These are phyloP conservation scores for Porites evermanni DNA, from an alignment of 92 coral and sea anemone species.

Conservation along the genomic window DNA sequence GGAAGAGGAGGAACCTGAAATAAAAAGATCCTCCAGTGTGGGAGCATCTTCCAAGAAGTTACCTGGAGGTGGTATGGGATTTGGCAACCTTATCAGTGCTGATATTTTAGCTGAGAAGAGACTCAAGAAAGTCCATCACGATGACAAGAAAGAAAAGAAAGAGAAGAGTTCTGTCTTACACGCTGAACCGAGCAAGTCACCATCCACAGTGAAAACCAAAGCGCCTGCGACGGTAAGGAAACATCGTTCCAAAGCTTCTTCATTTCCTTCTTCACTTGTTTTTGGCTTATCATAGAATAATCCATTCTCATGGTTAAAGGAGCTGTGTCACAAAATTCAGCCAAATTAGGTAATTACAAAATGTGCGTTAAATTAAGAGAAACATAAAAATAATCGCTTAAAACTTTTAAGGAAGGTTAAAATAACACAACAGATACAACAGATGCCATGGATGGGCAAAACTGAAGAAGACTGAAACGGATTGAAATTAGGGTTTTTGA, in stretches of 20 bases:
- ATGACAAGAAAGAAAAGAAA: constrained; percentile 54
- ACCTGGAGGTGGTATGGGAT: constrained; percentile 87
- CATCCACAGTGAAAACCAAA: constrained; percentile 51
- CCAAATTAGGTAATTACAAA: too few relatives aligned
- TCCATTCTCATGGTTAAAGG: too few relatives aligned
- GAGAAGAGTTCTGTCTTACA: constrained; percentile 5
- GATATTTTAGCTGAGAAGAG: constrained; percentile 76
- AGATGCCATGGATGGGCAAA: too few relatives aligned
- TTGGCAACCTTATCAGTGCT: constrained; percentile 78
- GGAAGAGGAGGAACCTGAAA: constrained; percentile 32
- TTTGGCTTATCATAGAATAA: background rate
- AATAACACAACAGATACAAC: too few relatives aligned
- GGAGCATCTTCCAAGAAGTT: constrained; percentile 61
- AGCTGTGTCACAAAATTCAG: too few relatives aligned
- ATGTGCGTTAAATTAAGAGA: too few relatives aligned
- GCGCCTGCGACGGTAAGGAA: constrained; percentile 44
- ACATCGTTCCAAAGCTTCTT: background rate
- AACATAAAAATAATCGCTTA: too few relatives aligned
- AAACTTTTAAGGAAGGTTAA: too few relatives aligned
- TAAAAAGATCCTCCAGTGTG: constrained; percentile 56
- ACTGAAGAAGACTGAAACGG: too few relatives aligned
- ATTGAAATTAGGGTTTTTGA: too few relatives aligned
- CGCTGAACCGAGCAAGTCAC: constrained; percentile 19
- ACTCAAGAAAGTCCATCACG: constrained; percentile 74
- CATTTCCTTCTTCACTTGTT: background rate